phyloP scores from a whole-genome alignment of 2,888 invertebrate species.

The Biston betularia region DNA sequence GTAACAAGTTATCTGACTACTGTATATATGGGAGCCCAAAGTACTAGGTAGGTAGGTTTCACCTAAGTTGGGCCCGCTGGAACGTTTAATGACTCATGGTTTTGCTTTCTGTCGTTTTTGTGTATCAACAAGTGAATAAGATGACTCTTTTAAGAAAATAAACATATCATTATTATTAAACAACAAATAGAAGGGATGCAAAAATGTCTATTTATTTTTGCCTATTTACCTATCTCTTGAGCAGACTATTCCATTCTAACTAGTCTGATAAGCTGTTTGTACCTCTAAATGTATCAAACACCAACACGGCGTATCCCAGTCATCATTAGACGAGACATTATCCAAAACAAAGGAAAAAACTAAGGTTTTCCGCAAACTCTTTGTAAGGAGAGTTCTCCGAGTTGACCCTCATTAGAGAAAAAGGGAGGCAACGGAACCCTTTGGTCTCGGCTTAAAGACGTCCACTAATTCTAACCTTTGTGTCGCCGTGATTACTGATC shows the following conservation, averaged over 20 bases:
- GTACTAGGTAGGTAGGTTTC: too few relatives aligned
- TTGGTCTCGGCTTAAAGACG: conserved; percentile 57
- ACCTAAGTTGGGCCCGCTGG: too few relatives aligned
- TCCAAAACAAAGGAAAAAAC: conserved; percentile 45
- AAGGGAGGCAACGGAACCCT: conserved; percentile 58
- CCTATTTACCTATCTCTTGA: not conserved
- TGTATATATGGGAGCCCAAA: too few relatives aligned
- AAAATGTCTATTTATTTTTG: not conserved
- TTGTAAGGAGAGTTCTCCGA: conserved; percentile 55
- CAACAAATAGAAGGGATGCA: too few relatives aligned
- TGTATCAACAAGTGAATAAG: too few relatives aligned
- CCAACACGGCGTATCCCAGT: conserved; percentile 27
- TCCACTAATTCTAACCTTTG: conserved; percentile 58
- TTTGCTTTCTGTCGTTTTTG: too few relatives aligned
- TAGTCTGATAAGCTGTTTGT: conserved; percentile 3
- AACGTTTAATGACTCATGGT: too few relatives aligned
- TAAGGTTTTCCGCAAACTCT: conserved; percentile 52
- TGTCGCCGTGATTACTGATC: conserved; percentile 54
- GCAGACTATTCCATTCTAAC: not conserved
- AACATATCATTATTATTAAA: too few relatives aligned
- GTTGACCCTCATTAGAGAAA: conserved; percentile 65
- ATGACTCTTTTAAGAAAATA: too few relatives aligned
- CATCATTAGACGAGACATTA: conserved; percentile 45
- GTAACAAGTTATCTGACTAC: too few relatives aligned
- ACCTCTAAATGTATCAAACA: conserved; percentile 20